Evolutionary conservation across 1,140 invertebrate genomes (phyloP).

Genomic region (Calliopsis andreniformis): DNA sequence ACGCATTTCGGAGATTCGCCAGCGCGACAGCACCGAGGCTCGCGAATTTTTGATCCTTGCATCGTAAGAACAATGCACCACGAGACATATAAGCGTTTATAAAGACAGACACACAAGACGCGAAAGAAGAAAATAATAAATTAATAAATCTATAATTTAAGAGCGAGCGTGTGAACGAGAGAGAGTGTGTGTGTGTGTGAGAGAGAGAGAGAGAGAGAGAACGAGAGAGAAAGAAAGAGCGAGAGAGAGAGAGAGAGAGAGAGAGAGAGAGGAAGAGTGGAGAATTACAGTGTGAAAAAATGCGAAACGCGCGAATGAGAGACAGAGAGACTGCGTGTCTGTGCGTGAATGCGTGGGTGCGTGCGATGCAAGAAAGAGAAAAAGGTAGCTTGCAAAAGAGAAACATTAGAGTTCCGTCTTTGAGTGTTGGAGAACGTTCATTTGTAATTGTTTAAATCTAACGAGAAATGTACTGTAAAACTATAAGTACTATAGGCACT

Average conservation of each 20-base stretch:
- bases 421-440: slow-evolving; percentile 72
- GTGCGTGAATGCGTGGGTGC: slow-evolving; percentile 1
- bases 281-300: too few species aligned
- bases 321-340: neutral
- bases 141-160: slow-evolving; percentile 18
- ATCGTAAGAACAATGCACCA: neutral
- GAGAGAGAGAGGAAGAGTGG: neutral
- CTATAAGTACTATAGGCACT: slow-evolving; percentile 75
- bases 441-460: slow-evolving; percentile 77
- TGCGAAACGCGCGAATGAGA: neutral
- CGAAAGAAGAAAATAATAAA: slow-evolving; percentile 25
- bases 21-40: neutral
- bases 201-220: slow-evolving; percentile 4
- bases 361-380: slow-evolving; percentile 8
- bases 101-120: slow-evolving; percentile 9
- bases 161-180: neutral
- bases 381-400: slow-evolving; percentile 18
- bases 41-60: neutral
- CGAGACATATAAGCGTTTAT: slow-evolving; percentile 10
- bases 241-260: neutral
- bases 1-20: slow-evolving; percentile 23
- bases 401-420: slow-evolving; percentile 69
- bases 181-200: too few species aligned
- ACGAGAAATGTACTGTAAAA: slow-evolving; percentile 75
- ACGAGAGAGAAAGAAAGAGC: neutral